Conservation (phyloP, 2,797 vertebrate genomes). For the Lepidocolaptes lacrymiger region DNA sequence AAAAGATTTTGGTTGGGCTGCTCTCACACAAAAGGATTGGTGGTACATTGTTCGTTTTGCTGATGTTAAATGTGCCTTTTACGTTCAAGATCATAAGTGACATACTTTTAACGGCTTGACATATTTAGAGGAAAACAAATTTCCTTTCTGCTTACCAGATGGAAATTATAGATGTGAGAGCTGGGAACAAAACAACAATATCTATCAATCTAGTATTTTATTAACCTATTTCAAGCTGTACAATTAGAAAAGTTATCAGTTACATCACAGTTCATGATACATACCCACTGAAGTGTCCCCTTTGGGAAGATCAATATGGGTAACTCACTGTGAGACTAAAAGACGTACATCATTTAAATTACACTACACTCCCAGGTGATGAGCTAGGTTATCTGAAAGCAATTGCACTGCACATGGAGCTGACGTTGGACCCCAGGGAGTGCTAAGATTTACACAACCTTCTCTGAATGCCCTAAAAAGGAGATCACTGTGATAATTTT, state of each 20-base stretch:
- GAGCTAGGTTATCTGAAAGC: not conserved
- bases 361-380: not conserved
- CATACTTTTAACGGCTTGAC: constrained; percentile 17
- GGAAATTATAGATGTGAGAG: constrained; percentile 38
- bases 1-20: not conserved
- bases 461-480: not conserved
- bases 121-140: constrained; percentile 51
- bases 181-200: constrained; percentile 11
- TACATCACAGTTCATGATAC: not conserved
- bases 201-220: constrained; percentile 40
- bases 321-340: not conserved
- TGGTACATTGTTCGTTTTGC: not conserved
- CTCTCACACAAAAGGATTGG: not conserved
- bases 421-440: not conserved
- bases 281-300: not conserved
- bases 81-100: constrained; percentile 32
- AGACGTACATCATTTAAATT: not conserved
- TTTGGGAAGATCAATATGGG: not conserved
- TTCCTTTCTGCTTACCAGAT: constrained; percentile 58
- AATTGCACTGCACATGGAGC: not conserved
- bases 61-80: not conserved
- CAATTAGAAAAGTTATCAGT: constrained; percentile 46
- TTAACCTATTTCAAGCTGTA: constrained; percentile 5
- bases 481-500: not conserved
- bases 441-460: not conserved